phyloP scores from a whole-genome alignment of 2,797 vertebrate genomes.

The Zalophus californianus region DNA sequence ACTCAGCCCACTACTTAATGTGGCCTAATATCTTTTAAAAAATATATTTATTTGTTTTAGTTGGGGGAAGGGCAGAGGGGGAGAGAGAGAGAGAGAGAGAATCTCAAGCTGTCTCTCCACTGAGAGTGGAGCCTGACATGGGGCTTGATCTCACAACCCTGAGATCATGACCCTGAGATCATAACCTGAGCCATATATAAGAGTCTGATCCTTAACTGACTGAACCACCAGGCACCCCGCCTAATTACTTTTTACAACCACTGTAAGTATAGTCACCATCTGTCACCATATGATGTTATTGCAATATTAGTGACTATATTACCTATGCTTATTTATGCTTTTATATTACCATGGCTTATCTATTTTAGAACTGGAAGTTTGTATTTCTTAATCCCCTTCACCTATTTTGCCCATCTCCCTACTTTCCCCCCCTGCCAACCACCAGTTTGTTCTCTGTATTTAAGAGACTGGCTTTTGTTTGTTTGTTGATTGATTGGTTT shows the following conservation, averaged over 20 bases:
- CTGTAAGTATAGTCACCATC: background rate
- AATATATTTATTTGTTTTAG: background rate
- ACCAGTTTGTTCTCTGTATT: background rate
- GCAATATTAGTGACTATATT: background rate
- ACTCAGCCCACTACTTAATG: background rate
- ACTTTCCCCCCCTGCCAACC: background rate
- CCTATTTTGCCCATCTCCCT: background rate
- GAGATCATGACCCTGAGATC: background rate
- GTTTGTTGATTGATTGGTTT: background rate
- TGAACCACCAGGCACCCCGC: background rate
- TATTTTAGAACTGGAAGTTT: background rate
- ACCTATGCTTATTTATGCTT: background rate
- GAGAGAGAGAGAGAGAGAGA: background rate
- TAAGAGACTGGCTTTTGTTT: background rate
- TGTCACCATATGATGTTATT: background rate
- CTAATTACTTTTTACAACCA: background rate
- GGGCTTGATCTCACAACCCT: background rate
- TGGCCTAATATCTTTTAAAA: background rate
- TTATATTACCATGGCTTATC: background rate
- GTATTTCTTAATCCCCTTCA: background rate
- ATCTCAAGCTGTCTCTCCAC: background rate
- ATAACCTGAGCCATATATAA: background rate
- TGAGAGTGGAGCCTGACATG: background rate
- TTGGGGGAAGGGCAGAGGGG: background rate
- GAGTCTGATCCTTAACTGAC: background rate